Conservation (phyloP, 2,888 invertebrate species). For the Dryocosmus kuriphilus region DNA sequence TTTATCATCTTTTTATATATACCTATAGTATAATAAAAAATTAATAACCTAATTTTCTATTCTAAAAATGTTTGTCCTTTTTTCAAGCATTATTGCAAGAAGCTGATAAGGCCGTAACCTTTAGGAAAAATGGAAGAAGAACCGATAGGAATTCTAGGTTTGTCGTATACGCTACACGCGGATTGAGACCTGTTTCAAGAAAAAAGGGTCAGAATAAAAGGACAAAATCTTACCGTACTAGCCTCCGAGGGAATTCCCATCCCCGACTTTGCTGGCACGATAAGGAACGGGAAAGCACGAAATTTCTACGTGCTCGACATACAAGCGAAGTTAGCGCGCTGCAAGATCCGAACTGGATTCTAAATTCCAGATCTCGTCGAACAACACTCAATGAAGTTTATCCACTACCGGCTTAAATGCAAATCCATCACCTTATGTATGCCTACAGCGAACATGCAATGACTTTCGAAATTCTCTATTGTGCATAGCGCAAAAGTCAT, state of each 20-base stretch:
- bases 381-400: constrained; percentile 60
- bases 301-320: constrained; percentile 72
- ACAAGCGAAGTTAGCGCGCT: constrained; percentile 54
- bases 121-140: constrained; percentile 37
- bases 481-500: constrained; percentile 24
- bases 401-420: constrained; percentile 59
- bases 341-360: constrained; percentile 55
- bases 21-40: too few relatives aligned
- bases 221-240: constrained; percentile 33
- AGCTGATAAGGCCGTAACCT: background rate
- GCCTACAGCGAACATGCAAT: constrained; percentile 35
- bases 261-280: constrained; percentile 55
- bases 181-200: constrained; percentile 55
- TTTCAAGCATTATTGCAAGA: background rate
- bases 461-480: constrained; percentile 8
- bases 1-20: too few relatives aligned
- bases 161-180: constrained; percentile 47
- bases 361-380: constrained; percentile 57
- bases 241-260: constrained; percentile 46
- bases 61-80: background rate
- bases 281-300: constrained; percentile 68
- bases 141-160: constrained; percentile 54
- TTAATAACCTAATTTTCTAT: background rate
- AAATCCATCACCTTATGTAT: constrained; percentile 55
- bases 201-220: constrained; percentile 39